phyloP scores from a whole-genome alignment of 1,140 invertebrate genomes.

The Drosophila repleta region DNA sequence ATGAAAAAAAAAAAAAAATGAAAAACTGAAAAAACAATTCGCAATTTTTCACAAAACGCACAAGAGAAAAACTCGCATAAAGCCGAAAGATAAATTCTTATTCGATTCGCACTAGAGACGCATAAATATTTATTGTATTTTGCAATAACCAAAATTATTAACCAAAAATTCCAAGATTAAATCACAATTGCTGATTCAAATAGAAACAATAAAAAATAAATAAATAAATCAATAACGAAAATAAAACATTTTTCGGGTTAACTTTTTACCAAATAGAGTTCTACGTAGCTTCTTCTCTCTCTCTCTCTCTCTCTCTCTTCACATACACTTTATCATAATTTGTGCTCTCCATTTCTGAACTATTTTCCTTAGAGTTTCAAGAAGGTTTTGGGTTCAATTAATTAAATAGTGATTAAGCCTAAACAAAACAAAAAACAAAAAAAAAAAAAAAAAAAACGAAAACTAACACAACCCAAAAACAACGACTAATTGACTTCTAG shows the following conservation, averaged over 20 bases:
- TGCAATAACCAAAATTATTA: slow-evolving; percentile 83
- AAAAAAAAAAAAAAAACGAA: slow-evolving; percentile 30
- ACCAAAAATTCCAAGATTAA: slow-evolving; percentile 57
- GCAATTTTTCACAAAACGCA: slow-evolving; percentile 64
- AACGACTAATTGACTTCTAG: slow-evolving; percentile 53
- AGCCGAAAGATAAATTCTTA: slow-evolving; percentile 18
- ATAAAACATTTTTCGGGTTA: slow-evolving; percentile 84
- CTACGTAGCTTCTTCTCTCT: slow-evolving; percentile 42
- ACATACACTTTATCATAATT: slow-evolving; percentile 36
- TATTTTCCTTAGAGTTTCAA: slow-evolving; percentile 37
- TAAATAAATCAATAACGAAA: slow-evolving; percentile 67
- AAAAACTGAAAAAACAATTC: slow-evolving; percentile 1
- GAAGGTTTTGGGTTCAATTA: slow-evolving; percentile 65
- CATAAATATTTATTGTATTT: slow-evolving; percentile 73
- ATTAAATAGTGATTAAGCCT: slow-evolving; percentile 34
- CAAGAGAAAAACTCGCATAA: slow-evolving; percentile 69
- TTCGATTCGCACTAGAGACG: slow-evolving; percentile 21
- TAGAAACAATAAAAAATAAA: slow-evolving; percentile 15
- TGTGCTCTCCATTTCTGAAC: slow-evolving; percentile 42
- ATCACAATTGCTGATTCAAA: slow-evolving; percentile 16
- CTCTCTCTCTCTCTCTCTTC: slow-evolving; percentile 10
- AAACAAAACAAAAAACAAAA: slow-evolving; percentile 28
- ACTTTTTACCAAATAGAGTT: slow-evolving; percentile 48
- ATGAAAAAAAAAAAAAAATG: background rate
- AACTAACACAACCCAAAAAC: slow-evolving; percentile 62